Evolutionary conservation across 2,888 invertebrate species (phyloP).

Genomic region (Portevinia maculata): DNA sequence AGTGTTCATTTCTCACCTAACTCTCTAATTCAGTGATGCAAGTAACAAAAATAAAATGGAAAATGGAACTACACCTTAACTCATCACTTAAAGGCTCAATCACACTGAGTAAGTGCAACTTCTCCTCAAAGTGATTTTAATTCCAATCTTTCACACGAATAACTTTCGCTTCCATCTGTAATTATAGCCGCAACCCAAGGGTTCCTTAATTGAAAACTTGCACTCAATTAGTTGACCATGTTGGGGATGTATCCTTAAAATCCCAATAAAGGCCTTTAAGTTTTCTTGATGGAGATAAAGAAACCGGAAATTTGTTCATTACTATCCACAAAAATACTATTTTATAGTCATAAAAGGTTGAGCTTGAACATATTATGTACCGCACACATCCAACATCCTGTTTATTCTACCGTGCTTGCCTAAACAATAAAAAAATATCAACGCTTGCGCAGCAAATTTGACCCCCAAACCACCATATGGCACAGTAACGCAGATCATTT

Average conservation of each 20-base stretch:
- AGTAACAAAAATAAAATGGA: too few species aligned
- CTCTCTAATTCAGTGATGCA: too few species aligned
- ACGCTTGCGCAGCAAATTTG: constrained; percentile 3
- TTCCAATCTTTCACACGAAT: too few species aligned
- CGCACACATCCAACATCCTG: background rate
- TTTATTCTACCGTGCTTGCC: background rate
- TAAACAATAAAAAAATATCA: background rate
- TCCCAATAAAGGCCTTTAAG: background rate
- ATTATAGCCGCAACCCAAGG: background rate
- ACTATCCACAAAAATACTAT: constrained; percentile 4
- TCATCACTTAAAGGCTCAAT: too few species aligned
- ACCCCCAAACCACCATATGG: background rate
- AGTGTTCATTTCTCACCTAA: too few species aligned
- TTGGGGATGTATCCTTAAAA: background rate
- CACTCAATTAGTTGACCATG: background rate
- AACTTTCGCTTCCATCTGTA: background rate
- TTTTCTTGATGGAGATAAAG: background rate
- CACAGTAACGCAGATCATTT: constrained; percentile 51
- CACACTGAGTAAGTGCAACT: too few species aligned
- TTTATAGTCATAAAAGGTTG: constrained; percentile 8
- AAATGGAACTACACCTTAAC: too few species aligned
- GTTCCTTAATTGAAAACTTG: background rate
- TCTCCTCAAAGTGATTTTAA: too few species aligned
- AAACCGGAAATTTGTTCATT: background rate
- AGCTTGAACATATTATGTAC: too few species aligned